Evolutionary conservation across 2,113 vertebrate species (phyloP).

Genomic region (Micromys minutus): DNA sequence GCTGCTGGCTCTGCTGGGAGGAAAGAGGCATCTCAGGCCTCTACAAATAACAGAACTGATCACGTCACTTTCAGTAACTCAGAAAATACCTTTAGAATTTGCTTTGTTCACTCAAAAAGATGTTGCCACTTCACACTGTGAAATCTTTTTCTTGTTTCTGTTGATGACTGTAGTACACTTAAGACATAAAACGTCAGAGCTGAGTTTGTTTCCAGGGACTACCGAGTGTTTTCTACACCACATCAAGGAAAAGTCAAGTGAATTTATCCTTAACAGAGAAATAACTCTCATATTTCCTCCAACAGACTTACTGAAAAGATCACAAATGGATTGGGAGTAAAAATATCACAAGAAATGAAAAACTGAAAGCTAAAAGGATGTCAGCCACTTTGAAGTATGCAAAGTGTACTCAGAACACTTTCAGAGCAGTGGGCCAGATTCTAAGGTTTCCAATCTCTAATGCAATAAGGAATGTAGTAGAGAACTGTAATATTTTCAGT

Average conservation of each 20-base stretch:
- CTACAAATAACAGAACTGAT: slow-evolving; percentile 20
- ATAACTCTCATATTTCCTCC: neutral
- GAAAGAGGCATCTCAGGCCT: neutral
- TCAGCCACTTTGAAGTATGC: neutral
- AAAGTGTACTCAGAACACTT: neutral
- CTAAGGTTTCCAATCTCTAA: neutral
- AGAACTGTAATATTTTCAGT: neutral
- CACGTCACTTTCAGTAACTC: slow-evolving; percentile 25
- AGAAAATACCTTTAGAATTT: slow-evolving; percentile 7
- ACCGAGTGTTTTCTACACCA: neutral
- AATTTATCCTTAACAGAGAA: slow-evolving; percentile 2
- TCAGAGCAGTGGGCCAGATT: neutral
- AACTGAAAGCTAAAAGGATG: neutral
- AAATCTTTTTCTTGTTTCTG: slow-evolving; percentile 4
- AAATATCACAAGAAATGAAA: neutral
- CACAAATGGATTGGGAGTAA: slow-evolving; percentile 26
- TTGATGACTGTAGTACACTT: neutral
- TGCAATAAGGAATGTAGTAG: neutral
- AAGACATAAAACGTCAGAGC: slow-evolving; percentile 8
- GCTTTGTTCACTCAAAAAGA: slow-evolving; percentile 14
- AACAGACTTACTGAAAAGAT: neutral
- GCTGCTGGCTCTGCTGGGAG: neutral
- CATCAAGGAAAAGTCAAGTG: neutral
- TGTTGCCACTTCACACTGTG: slow-evolving; percentile 15
- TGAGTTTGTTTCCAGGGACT: neutral